Evolutionary conservation across 2,113 vertebrate genomes (phyloP).

Genomic region (Lycaon pictus): DNA sequence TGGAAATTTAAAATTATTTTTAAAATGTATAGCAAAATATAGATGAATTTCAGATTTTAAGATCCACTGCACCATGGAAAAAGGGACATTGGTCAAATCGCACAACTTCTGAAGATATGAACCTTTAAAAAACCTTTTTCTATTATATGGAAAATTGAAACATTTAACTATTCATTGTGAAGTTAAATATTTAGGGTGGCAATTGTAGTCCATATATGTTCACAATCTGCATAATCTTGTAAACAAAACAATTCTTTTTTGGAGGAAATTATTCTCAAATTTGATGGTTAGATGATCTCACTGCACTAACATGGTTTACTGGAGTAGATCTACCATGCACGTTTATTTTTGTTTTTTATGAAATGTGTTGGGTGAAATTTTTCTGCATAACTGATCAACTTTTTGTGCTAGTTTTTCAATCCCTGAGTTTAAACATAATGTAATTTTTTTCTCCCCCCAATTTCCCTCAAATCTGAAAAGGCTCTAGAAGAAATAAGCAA

Average conservation of each 20-base stretch:
- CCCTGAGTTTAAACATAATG: background rate
- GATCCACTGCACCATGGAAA: background rate
- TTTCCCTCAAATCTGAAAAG: background rate
- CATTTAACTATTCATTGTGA: background rate
- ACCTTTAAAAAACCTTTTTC: background rate
- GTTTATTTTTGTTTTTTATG: background rate
- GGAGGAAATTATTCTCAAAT: background rate
- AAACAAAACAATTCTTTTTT: background rate
- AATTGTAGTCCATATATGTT: background rate
- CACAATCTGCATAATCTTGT: background rate
- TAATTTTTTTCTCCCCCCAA: background rate
- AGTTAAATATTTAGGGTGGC: constrained; percentile 17
- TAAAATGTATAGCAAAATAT: background rate
- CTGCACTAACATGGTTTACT: background rate
- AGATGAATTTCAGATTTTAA: constrained; percentile 4
- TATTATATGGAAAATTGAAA: background rate
- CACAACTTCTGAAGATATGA: background rate
- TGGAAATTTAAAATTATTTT: constrained; percentile 34
- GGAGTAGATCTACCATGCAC: background rate
- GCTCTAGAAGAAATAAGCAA: background rate
- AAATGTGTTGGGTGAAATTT: constrained; percentile 12
- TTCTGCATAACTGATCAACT: background rate
- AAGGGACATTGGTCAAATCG: background rate
- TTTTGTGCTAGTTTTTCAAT: background rate
- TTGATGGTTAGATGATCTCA: background rate